Evolutionary conservation across 2,113 vertebrate genomes (phyloP).

Genomic region (Acinonyx jubatus): DNA sequence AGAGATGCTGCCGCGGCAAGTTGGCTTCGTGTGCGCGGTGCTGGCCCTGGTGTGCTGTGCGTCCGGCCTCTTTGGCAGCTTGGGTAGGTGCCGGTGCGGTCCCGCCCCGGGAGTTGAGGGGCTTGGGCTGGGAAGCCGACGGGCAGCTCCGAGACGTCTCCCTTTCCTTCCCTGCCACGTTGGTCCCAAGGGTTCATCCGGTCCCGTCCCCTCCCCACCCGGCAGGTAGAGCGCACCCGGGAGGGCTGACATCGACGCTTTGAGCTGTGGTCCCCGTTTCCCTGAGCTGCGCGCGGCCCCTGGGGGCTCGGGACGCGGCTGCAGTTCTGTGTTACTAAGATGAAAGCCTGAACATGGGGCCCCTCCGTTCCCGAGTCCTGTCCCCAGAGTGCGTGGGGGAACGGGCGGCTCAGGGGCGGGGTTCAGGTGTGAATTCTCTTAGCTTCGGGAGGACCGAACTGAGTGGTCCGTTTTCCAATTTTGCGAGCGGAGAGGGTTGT

Average conservation of each 20-base stretch:
- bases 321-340: conserved; percentile 6
- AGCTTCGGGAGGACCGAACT: background rate
- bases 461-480: background rate
- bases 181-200: background rate
- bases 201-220: background rate
- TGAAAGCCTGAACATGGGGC: background rate
- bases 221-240: background rate
- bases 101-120: background rate
- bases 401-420: background rate
- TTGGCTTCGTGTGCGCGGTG: conserved; percentile 94
- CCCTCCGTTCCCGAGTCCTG: background rate
- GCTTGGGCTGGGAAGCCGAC: background rate
- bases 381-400: background rate
- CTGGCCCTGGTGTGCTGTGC: conserved; percentile 93
- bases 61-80: conserved; percentile 89
- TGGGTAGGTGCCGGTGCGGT: conserved; percentile 88
- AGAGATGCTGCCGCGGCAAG: conserved; percentile 94
- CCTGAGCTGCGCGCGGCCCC: background rate
- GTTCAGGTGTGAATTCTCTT: background rate
- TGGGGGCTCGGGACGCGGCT: conserved; percentile 30
- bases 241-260: background rate
- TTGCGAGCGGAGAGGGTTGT: background rate
- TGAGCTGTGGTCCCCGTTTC: background rate
- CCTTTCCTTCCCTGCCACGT: background rate
- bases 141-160: background rate